A percentile compares a stretch with the other conserved stretches of the same genome.
Evolutionary conservation across 2,888 invertebrate genomes (phyloP).

Genomic region (Eilema depressum): DNA sequence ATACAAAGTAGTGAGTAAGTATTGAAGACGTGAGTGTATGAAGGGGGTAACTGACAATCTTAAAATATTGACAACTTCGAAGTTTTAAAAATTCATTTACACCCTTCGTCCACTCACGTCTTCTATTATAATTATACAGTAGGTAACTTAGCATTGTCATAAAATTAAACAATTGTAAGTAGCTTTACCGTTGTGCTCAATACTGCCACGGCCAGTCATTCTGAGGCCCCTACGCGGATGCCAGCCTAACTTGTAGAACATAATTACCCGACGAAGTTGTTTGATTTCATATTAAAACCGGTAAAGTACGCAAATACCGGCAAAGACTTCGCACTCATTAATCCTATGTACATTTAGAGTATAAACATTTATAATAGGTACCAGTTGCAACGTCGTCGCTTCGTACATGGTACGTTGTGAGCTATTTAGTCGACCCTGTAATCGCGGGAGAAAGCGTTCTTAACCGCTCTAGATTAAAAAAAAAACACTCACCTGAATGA

Average conservation of each 20-base stretch:
- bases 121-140: too few relatives aligned
- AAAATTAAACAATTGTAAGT: constrained; percentile 6
- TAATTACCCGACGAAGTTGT: constrained; percentile 20
- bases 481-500: constrained; percentile 70
- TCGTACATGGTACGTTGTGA: constrained; percentile 20
- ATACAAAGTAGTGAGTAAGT: too few relatives aligned
- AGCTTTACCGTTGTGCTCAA: constrained; percentile 3
- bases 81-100: too few relatives aligned
- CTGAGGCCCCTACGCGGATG: constrained; percentile 35
- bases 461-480: constrained; percentile 49
- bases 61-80: too few relatives aligned
- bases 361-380: constrained; percentile 23
- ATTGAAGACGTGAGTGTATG: too few relatives aligned
- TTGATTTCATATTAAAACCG: constrained; percentile 36
- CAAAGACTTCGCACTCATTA: constrained; percentile 26
- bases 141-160: not conserved
- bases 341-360: constrained; percentile 3
- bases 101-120: too few relatives aligned
- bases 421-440: constrained; percentile 59
- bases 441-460: constrained; percentile 51
- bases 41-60: too few relatives aligned
- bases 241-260: not conserved
- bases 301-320: constrained; percentile 32
- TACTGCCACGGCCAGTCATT: not conserved
- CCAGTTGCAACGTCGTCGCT: constrained; percentile 19